These are phyloP conservation scores for Corythucha ciliata DNA, from an alignment of 2,888 invertebrate genomes.

Conservation along the genomic window DNA sequence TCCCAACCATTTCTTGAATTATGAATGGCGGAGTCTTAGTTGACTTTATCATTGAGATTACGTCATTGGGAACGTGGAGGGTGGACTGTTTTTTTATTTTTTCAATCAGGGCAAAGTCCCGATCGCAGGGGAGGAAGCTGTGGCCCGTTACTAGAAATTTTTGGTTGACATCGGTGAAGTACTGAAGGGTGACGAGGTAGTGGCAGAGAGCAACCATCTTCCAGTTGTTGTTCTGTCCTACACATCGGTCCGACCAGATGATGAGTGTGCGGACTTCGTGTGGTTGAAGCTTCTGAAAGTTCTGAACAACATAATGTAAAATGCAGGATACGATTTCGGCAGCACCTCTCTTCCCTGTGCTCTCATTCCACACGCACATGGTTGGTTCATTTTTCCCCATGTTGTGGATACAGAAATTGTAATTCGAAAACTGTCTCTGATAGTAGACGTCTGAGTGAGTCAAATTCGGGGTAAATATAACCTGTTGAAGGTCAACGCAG, in stretches of 20 bases:
- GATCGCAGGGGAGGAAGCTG: slow-evolving; percentile 31
- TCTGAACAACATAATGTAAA: slow-evolving; percentile 23
- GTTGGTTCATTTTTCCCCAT: slow-evolving; percentile 20
- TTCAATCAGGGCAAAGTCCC: slow-evolving; percentile 32
- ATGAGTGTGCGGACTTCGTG: slow-evolving; percentile 26
- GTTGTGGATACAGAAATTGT: slow-evolving; percentile 22
- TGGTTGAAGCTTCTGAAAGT: slow-evolving; percentile 20
- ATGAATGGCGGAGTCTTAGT: not conserved
- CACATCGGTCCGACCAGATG: slow-evolving; percentile 33
- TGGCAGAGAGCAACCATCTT: slow-evolving; percentile 22
- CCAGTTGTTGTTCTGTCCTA: slow-evolving; percentile 34
- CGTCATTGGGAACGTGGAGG: slow-evolving; percentile 22
- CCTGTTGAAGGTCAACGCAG: slow-evolving; percentile 22
- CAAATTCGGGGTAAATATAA: slow-evolving; percentile 20
- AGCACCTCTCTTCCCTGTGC: slow-evolving; percentile 27
- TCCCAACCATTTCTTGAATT: slow-evolving; percentile 4
- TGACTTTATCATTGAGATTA: slow-evolving; percentile 12
- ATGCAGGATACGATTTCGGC: slow-evolving; percentile 28
- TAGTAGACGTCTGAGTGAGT: slow-evolving; percentile 19
- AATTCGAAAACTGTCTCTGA: slow-evolving; percentile 13
- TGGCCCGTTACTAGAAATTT: slow-evolving; percentile 32
- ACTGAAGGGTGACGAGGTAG: slow-evolving; percentile 14
- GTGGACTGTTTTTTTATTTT: slow-evolving; percentile 23
- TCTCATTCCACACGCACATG: slow-evolving; percentile 30
- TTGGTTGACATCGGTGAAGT: slow-evolving; percentile 31